phyloP scores from a whole-genome alignment of 1,140 invertebrate genomes.

The Drosophila malerkotliana region DNA sequence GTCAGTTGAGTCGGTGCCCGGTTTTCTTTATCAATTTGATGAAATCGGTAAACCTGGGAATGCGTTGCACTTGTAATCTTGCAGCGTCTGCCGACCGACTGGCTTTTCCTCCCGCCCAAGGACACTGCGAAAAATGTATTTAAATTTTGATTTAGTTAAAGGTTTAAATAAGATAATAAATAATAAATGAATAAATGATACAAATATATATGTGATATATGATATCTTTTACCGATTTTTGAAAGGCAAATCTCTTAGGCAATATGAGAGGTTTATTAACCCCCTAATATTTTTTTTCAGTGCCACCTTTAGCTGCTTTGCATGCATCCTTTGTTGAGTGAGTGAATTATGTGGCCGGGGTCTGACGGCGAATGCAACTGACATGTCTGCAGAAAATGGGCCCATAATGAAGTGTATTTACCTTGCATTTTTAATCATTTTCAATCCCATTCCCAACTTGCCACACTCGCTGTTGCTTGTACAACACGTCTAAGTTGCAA shows the following conservation, averaged over 20 bases:
- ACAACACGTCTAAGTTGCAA: constrained; percentile 39
- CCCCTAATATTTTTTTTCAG: not conserved
- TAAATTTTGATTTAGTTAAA: not conserved
- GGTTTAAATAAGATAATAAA: too few species aligned
- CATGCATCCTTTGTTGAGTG: constrained; percentile 57
- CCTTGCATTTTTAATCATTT: constrained; percentile 67
- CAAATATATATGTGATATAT: too few species aligned
- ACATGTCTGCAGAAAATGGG: constrained; percentile 68
- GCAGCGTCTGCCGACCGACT: constrained; percentile 20
- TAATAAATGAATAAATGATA: too few species aligned
- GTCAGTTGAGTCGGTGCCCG: constrained; percentile 46
- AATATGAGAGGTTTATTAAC: too few species aligned
- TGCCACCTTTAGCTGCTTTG: constrained; percentile 44
- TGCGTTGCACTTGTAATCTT: constrained; percentile 79
- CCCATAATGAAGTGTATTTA: constrained; percentile 78
- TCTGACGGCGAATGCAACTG: constrained; percentile 50
- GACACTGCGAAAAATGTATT: not conserved
- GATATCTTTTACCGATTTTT: too few species aligned
- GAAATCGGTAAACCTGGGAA: constrained; percentile 76
- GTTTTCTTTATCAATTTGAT: constrained; percentile 80
- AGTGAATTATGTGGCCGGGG: constrained; percentile 72
- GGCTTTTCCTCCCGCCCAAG: constrained; percentile 2
- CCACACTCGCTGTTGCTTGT: constrained; percentile 29
- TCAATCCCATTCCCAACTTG: constrained; percentile 10
- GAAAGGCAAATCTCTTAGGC: too few species aligned